Evolutionary conservation across 2,113 vertebrate species (phyloP).

Genomic region (Percopsis transmontana): DNA sequence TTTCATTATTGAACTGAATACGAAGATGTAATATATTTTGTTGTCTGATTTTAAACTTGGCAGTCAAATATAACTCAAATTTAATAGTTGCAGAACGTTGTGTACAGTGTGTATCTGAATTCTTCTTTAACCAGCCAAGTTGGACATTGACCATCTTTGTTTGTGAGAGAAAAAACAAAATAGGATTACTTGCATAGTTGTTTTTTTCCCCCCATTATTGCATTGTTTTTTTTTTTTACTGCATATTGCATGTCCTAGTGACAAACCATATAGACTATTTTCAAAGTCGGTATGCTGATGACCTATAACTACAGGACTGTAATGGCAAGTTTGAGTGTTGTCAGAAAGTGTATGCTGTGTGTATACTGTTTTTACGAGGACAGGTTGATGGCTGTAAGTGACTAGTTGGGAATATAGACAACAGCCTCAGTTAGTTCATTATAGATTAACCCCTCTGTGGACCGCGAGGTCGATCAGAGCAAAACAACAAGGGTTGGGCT

Average conservation of each 20-base stretch:
- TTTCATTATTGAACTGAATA: constrained; percentile 1
- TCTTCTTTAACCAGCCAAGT: too few species aligned
- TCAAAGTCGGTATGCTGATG: background rate
- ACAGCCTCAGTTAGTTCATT: constrained; percentile 57
- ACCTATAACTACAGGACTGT: background rate
- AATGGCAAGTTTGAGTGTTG: background rate
- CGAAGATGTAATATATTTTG: background rate
- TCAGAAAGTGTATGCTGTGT: constrained; percentile 5
- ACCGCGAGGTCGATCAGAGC: constrained; percentile 39
- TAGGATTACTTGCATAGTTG: too few species aligned
- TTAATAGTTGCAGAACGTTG: too few species aligned
- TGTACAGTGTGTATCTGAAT: too few species aligned
- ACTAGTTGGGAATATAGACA: constrained; percentile 52
- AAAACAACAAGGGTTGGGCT: constrained; percentile 41
- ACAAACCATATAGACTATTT: too few species aligned
- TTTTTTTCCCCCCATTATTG: too few species aligned
- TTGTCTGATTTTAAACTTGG: background rate
- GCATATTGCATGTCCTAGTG: too few species aligned
- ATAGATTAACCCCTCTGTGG: constrained; percentile 58
- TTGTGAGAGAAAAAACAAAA: too few species aligned
- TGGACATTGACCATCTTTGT: too few species aligned
- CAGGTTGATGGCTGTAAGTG: constrained; percentile 44
- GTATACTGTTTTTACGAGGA: constrained; percentile 26
- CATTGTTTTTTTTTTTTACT: too few species aligned
- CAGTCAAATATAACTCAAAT: background rate